Evolutionary conservation across 2,797 vertebrate species (phyloP).

Genomic region (Petrocephalus schoutedeni): DNA sequence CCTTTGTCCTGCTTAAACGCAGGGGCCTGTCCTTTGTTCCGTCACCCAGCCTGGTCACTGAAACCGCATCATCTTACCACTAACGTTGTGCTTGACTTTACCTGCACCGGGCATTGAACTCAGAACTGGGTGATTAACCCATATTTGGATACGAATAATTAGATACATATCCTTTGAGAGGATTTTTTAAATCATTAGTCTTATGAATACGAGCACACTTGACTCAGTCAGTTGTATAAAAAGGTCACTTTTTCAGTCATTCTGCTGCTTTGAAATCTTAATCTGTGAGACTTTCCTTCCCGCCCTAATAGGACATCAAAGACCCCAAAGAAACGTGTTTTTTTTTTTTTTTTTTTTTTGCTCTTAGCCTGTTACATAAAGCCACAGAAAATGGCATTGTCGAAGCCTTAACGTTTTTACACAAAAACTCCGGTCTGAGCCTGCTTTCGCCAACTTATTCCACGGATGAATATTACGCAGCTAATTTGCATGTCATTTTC

Average conservation of each 20-base stretch:
- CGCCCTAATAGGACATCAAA: constrained; percentile 58
- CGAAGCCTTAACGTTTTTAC: constrained; percentile 58
- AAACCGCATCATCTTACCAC: not conserved
- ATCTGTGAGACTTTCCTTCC: constrained; percentile 62
- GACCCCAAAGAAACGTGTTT: constrained; percentile 47
- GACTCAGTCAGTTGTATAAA: constrained; percentile 54
- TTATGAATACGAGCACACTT: constrained; percentile 54
- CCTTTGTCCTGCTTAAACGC: too few relatives aligned
- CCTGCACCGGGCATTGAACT: not conserved
- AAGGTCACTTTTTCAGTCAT: constrained; percentile 44
- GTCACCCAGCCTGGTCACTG: not conserved
- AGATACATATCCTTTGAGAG: constrained; percentile 59
- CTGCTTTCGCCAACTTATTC: constrained; percentile 60
- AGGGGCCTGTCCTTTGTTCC: not conserved
- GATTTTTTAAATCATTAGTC: constrained; percentile 60
- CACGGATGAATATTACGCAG: constrained; percentile 62
- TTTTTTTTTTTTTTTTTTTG: constrained; percentile 48
- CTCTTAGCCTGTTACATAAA: constrained; percentile 54
- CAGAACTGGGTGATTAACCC: constrained; percentile 27
- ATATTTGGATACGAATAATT: constrained; percentile 60
- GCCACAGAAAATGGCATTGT: constrained; percentile 57
- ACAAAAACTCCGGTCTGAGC: constrained; percentile 55
- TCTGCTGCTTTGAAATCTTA: constrained; percentile 61
- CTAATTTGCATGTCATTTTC: constrained; percentile 61
- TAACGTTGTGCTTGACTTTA: not conserved